phyloP scores from a whole-genome alignment of 2,888 invertebrate species.

The Aleiodes testaceus region DNA sequence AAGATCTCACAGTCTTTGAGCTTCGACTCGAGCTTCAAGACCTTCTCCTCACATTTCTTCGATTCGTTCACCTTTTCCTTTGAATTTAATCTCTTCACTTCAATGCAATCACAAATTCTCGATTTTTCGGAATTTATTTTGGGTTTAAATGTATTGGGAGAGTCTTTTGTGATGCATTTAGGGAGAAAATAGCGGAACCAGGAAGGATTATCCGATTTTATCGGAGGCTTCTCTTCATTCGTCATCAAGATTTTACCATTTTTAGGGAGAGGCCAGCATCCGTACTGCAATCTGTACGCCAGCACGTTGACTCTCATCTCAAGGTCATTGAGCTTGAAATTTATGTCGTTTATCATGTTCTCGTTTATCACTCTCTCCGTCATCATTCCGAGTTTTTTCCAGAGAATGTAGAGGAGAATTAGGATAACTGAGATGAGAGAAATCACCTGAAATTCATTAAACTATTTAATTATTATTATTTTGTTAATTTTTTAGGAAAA shows the following conservation, averaged over 20 bases:
- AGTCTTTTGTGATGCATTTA: not conserved
- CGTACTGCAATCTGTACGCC: slow-evolving; percentile 67
- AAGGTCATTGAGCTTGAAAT: slow-evolving; percentile 63
- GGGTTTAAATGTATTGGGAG: too few species aligned
- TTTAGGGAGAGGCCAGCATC: slow-evolving; percentile 59
- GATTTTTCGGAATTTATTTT: too few species aligned
- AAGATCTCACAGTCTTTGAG: not conserved
- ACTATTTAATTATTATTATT: not conserved
- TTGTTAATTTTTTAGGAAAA: not conserved
- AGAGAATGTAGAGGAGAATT: slow-evolving; percentile 56
- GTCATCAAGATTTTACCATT: not conserved
- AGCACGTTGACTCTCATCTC: slow-evolving; percentile 65
- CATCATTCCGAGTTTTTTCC: slow-evolving; percentile 52
- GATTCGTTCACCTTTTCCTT: not conserved
- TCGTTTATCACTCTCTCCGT: slow-evolving; percentile 50
- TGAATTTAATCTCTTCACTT: too few species aligned
- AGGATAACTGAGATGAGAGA: slow-evolving; percentile 53
- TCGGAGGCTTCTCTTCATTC: not conserved
- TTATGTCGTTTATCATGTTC: slow-evolving; percentile 56
- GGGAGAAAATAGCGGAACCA: not conserved
- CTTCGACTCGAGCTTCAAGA: not conserved
- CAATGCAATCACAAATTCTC: too few species aligned
- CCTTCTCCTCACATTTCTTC: not conserved
- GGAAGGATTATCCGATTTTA: not conserved
- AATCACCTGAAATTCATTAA: slow-evolving; percentile 48